Conservation (phyloP, 2,888 invertebrate genomes). For the Euclidia mi region DNA sequence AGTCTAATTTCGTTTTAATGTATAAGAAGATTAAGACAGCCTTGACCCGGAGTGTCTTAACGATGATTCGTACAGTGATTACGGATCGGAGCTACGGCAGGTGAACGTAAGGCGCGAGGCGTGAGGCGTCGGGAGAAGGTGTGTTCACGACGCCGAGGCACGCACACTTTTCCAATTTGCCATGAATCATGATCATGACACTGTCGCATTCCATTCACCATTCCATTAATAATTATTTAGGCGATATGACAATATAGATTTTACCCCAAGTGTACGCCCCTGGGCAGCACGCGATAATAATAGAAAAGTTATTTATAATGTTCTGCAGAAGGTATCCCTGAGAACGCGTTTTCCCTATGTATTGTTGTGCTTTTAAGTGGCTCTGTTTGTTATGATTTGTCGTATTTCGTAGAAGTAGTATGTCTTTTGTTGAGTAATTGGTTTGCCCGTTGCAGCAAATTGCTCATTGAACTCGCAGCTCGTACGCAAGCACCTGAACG, state of each 20-base stretch:
- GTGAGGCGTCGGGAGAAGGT: constrained; percentile 33
- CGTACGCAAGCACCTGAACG: too few relatives aligned
- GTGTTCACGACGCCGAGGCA: constrained; percentile 46
- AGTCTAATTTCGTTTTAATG: constrained; percentile 46
- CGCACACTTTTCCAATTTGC: constrained; percentile 39
- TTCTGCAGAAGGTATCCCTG: neutral
- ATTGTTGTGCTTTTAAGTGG: too few relatives aligned
- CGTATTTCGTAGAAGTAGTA: too few relatives aligned
- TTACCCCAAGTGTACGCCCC: neutral
- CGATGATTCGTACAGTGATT: constrained; percentile 55
- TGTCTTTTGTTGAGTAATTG: too few relatives aligned
- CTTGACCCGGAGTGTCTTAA: constrained; percentile 54
- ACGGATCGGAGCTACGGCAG: constrained; percentile 40
- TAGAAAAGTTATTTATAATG: constrained; percentile 8
- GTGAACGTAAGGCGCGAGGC: constrained; percentile 23
- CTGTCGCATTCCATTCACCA: constrained; percentile 39
- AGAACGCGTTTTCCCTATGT: too few relatives aligned
- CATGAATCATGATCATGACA: constrained; percentile 48
- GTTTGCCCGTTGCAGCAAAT: too few relatives aligned
- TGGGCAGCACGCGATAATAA: too few relatives aligned
- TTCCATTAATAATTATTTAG: constrained; percentile 24
- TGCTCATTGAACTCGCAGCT: too few relatives aligned
- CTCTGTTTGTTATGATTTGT: too few relatives aligned
- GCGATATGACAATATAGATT: neutral
- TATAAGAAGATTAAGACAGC: constrained; percentile 48